These are phyloP conservation scores for Cygnus buccinator DNA, from an alignment of 2,113 vertebrate species.

Conservation along the genomic window DNA sequence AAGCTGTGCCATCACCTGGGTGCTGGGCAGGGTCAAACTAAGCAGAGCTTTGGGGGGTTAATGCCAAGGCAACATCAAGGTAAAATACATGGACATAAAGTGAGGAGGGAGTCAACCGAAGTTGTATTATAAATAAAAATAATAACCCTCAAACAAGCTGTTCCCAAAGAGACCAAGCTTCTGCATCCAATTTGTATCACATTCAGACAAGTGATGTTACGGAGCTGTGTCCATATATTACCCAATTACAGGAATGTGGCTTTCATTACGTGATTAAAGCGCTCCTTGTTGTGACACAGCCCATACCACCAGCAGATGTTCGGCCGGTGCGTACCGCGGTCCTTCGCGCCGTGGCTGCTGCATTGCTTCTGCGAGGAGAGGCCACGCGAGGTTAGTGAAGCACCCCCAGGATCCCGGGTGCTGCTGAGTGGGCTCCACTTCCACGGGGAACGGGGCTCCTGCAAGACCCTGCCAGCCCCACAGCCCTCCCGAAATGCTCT, in stretches of 20 bases:
- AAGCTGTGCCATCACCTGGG: not conserved
- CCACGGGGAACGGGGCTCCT: not conserved
- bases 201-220: constrained; percentile 49
- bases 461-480: constrained; percentile 1
- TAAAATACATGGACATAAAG: not conserved
- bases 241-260: constrained; percentile 52
- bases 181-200: constrained; percentile 54
- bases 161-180: constrained; percentile 8
- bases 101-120: not conserved
- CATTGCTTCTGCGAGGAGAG: not conserved
- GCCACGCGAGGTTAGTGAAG: not conserved
- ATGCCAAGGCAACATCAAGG: not conserved
- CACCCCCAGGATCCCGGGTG: too few relatives aligned
- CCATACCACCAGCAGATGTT: constrained; percentile 34
- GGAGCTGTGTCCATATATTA: constrained; percentile 13
- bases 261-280: constrained; percentile 57
- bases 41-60: not conserved
- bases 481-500: not conserved
- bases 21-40: not conserved
- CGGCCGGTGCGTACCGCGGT: not conserved
- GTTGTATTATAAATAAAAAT: constrained; percentile 28
- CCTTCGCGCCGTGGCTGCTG: not conserved
- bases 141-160: constrained; percentile 1
- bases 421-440: constrained; percentile 1
- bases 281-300: constrained; percentile 4